These are phyloP conservation scores for Leucoptera coffeella DNA, from an alignment of 2,888 invertebrate species.

Conservation along the genomic window DNA sequence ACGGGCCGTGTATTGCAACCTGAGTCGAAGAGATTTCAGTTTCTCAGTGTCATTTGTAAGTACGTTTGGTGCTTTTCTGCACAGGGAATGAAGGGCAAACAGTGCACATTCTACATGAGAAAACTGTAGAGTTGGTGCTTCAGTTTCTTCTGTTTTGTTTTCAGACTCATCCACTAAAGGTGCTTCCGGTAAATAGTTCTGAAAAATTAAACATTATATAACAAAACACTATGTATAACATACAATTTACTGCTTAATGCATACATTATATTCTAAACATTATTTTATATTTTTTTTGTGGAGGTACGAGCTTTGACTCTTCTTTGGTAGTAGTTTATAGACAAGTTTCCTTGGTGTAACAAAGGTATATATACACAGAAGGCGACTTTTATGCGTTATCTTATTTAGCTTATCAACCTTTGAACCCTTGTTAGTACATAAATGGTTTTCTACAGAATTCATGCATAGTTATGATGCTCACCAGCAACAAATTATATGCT, in stretches of 20 bases:
- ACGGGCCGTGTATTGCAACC: conserved; percentile 88
- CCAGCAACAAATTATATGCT: conserved; percentile 73
- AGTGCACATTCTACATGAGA: conserved; percentile 90
- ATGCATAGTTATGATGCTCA: conserved; percentile 42
- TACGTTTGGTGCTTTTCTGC: conserved; percentile 69
- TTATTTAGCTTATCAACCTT: neutral
- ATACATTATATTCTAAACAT: too few species aligned
- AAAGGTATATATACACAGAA: neutral
- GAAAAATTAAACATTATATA: too few species aligned
- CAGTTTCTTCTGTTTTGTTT: conserved; percentile 20
- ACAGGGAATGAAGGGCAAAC: conserved; percentile 70
- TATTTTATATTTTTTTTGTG: too few species aligned
- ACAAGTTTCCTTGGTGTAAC: too few species aligned
- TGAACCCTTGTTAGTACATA: too few species aligned
- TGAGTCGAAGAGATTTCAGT: conserved; percentile 78
- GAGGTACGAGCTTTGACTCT: too few species aligned
- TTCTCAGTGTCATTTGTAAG: conserved; percentile 63
- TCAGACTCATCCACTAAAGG: conserved; percentile 13
- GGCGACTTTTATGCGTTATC: neutral
- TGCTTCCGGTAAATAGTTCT: conserved; percentile 81
- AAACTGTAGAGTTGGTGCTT: conserved; percentile 80
- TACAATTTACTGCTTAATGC: too few species aligned
- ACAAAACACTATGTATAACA: too few species aligned
- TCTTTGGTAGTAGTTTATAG: too few species aligned
- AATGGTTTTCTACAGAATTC: too few species aligned